phyloP scores from a whole-genome alignment of 2,113 vertebrate species.

The Scophthalmus maximus region DNA sequence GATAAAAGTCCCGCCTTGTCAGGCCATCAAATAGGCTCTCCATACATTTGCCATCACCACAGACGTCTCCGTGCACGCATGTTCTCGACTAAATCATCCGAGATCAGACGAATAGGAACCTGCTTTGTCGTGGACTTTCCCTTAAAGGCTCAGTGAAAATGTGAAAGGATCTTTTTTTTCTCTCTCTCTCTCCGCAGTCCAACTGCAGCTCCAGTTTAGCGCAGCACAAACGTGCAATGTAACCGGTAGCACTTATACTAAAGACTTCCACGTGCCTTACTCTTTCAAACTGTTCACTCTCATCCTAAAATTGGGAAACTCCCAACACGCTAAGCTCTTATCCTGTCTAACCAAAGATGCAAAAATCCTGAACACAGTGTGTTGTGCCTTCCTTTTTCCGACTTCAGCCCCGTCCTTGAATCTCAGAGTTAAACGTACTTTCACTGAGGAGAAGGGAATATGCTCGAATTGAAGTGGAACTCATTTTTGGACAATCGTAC shows the following conservation, averaged over 20 bases:
- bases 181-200: too few species aligned
- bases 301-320: constrained; percentile 33
- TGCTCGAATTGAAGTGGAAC: constrained; percentile 36
- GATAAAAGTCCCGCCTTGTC: neutral
- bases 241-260: constrained; percentile 76
- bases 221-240: constrained; percentile 22
- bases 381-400: constrained; percentile 30
- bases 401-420: constrained; percentile 21
- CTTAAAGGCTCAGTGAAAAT: constrained; percentile 56
- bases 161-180: constrained; percentile 53
- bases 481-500: constrained; percentile 44
- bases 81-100: constrained; percentile 19
- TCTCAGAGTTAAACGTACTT: neutral
- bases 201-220: constrained; percentile 39
- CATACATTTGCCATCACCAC: constrained; percentile 8
- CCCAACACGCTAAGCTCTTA: constrained; percentile 66
- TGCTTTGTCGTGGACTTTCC: constrained; percentile 33
- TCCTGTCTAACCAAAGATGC: constrained; percentile 70
- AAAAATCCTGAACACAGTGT: constrained; percentile 53
- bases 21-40: constrained; percentile 4
- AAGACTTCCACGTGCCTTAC: constrained; percentile 68
- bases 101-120: constrained; percentile 17
- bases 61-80: neutral
- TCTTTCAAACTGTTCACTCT: constrained; percentile 24
- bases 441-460: constrained; percentile 22